Base-by-base conservation (phyloP, 2,888 invertebrate species). In the Caenorhabditis uteleia region DNA sequence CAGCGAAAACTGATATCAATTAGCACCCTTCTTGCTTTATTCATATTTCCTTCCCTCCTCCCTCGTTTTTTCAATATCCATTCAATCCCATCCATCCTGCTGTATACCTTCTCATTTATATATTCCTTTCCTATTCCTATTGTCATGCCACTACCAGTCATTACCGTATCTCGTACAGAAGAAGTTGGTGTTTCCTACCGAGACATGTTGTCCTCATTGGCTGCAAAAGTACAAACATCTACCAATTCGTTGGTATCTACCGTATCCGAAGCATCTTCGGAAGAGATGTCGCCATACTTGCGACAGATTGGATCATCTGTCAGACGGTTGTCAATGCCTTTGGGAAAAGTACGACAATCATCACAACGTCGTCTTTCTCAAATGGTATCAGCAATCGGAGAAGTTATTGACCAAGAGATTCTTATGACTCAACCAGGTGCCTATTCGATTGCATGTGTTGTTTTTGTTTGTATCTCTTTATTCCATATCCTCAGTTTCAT, bases 141-240 rank as follows among this genome's bases (percentile, higher is more conserved):
- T n/a, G n/a, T n/a, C n/a, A n/a, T 46, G 34, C 44, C 40, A 2
- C 21, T 60, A n/a, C 50, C 60, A 18, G 33, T 50, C 29, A 61
- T 61, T 29, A 61, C 61, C 18, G 46, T 60, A 38, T 55, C 55
- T 10, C 38, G 33, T 34, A 54, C 45, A 49, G 54, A 54, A 42
- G 40, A 38, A 25, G 39, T 34, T 5, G n/a, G 4, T n/a, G n/a
- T 47, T 10, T 59, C 45, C 12, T 50, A 54, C 18, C 53, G 59
- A 18, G 47, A 51, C 49, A 75, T 75, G 75, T 49, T 75, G n/a
- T 64, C 73, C 21, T 66, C 68, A 23, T 50, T 74, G 8, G 68
- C 74, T 14, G 69, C 71, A 38, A 69, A 70, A 40, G 75, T 75
- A 26, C 73, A 74, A 56, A 66, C 72, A 3, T 75, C 75, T 18